A percentile compares a stretch with the other conserved stretches of the same genome.
These are phyloP conservation scores for Bradypodion ventrale DNA, from an alignment of 2,797 vertebrate genomes.

Conservation along the genomic window DNA sequence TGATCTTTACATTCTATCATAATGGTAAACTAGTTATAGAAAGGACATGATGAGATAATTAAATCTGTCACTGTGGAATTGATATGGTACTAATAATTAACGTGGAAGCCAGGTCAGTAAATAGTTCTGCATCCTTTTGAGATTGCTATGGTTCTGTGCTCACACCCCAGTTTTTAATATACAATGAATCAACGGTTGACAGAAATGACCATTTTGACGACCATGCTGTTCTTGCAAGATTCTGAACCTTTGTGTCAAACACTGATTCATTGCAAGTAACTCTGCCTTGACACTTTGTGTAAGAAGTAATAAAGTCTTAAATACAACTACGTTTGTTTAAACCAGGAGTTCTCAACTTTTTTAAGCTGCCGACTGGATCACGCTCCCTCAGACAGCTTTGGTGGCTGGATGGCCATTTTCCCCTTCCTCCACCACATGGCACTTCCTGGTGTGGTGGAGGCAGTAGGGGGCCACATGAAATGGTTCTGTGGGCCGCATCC, in stretches of 20 bases:
- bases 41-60: not conserved
- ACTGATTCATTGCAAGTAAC: not conserved
- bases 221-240: conserved; percentile 3
- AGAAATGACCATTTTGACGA: not conserved
- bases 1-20: not conserved
- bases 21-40: not conserved
- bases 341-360: no score
- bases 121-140: not conserved
- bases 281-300: not conserved
- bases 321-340: no score
- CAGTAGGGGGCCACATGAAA: no score
- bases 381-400: no score
- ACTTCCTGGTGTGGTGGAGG: no score
- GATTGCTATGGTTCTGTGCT: not conserved
- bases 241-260: not conserved
- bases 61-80: not conserved
- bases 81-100: not conserved
- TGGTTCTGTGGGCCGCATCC: no score
- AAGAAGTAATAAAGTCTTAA: no score
- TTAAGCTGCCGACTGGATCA: no score
- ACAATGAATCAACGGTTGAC: not conserved
- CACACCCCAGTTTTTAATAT: not conserved
- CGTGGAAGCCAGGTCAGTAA: not conserved
- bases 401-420: no score
- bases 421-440: no score